A percentile compares a stretch with the other conserved stretches of the same genome.
These are phyloP conservation scores for Drosophila kanekoi DNA, from an alignment of 2,888 invertebrate genomes.

Conservation along the genomic window DNA sequence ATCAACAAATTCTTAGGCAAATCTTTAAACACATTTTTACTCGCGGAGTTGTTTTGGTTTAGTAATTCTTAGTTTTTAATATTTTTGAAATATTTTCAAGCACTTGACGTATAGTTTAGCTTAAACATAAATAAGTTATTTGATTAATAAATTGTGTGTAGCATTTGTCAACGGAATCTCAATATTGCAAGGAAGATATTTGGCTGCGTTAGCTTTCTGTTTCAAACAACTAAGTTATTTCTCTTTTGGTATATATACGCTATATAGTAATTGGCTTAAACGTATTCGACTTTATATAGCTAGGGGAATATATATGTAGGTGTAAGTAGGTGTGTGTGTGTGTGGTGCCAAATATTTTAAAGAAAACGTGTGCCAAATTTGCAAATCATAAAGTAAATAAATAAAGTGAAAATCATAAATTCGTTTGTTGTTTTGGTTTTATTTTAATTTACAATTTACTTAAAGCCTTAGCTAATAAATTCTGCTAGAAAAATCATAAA, in stretches of 20 bases:
- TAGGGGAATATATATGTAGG: slow-evolving; percentile 6
- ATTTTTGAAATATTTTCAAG: slow-evolving; percentile 75
- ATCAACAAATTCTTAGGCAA: slow-evolving; percentile 70
- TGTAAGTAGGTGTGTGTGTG: slow-evolving; percentile 15
- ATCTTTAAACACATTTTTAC: slow-evolving; percentile 41
- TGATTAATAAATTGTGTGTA: slow-evolving; percentile 65
- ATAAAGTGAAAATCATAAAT: slow-evolving; percentile 48
- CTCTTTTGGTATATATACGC: slow-evolving; percentile 12
- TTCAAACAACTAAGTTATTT: no score
- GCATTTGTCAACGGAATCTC: slow-evolving; percentile 81
- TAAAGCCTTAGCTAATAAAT: slow-evolving; percentile 67
- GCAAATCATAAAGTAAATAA: slow-evolving; percentile 23
- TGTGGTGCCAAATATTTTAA: slow-evolving; percentile 3
- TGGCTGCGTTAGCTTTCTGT: no score
- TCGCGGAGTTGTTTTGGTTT: slow-evolving; percentile 33
- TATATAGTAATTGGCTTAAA: slow-evolving; percentile 38
- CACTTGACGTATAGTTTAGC: slow-evolving; percentile 68
- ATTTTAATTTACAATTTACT: slow-evolving; percentile 40
- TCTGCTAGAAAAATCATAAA: slow-evolving; percentile 68
- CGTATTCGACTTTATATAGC: slow-evolving; percentile 26
- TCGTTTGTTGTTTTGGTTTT: slow-evolving; percentile 50
- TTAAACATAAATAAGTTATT: slow-evolving; percentile 59
- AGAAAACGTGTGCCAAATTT: slow-evolving; percentile 18
- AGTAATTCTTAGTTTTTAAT: slow-evolving; percentile 51
- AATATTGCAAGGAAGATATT: slow-evolving; percentile 79